These are phyloP conservation scores for Drosophila nr. perissopoda DNA, from an alignment of 2,888 invertebrate species.

Conservation along the genomic window DNA sequence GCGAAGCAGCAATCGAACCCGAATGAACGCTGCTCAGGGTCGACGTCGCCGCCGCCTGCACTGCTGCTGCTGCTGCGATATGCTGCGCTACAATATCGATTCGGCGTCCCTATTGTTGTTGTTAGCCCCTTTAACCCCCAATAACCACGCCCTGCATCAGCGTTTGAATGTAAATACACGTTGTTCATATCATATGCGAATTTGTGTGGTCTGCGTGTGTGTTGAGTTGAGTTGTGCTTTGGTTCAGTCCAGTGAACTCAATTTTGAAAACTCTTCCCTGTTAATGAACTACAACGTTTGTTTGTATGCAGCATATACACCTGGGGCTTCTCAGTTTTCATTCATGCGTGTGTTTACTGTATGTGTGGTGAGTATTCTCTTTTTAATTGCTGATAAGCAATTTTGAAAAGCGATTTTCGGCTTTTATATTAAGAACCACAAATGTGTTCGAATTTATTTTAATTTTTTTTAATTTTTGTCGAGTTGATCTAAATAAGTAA, in stretches of 20 bases:
- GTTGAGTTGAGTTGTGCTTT: constrained; percentile 28
- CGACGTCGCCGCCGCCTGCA: constrained; percentile 35
- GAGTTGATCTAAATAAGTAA: background rate
- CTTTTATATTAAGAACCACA: background rate
- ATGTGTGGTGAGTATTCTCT: background rate
- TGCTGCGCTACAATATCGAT: constrained; percentile 55
- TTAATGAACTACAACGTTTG: constrained; percentile 43
- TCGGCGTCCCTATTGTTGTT: constrained; percentile 28
- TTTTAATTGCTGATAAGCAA: constrained; percentile 8
- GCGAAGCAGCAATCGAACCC: constrained; percentile 41
- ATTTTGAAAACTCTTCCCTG: constrained; percentile 50
- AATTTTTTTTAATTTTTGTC: too few relatives aligned
- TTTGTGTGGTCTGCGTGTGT: background rate
- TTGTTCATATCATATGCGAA: constrained; percentile 26
- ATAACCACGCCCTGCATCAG: constrained; percentile 46
- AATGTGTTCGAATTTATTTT: background rate
- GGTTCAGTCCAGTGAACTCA: constrained; percentile 63
- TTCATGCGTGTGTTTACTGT: background rate
- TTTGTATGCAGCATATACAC: constrained; percentile 2
- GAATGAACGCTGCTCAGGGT: constrained; percentile 55
- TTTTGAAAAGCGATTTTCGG: background rate
- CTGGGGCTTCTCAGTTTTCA: constrained; percentile 15
- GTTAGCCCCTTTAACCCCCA: constrained; percentile 7
- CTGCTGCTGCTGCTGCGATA: constrained; percentile 10
- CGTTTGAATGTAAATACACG: constrained; percentile 38